Base-by-base conservation (phyloP, 2,888 invertebrate genomes). In the Rhabditoides inermis region DNA sequence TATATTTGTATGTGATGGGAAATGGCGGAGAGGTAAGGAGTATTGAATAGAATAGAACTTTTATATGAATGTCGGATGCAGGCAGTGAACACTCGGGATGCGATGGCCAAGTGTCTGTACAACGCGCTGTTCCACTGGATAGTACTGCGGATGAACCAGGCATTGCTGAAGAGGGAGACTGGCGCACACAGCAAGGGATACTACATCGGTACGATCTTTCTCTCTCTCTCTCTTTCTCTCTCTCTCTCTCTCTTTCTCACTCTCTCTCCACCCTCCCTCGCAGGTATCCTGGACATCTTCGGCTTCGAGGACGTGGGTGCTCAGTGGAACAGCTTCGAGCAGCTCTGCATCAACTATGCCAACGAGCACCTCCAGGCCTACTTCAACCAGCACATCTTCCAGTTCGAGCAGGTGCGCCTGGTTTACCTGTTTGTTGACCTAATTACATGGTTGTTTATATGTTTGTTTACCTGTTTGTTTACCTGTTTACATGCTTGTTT, bases 41-140 rank as follows among this genome's bases (percentile, higher is more conserved):
- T n/a, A n/a, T n/a, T n/a, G n/a, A n/a, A n/a, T n/a, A n/a, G n/a
- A n/a, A n/a, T n/a, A n/a, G n/a, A n/a, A n/a, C n/a, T n/a, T n/a
- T n/a, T n/a, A n/a, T n/a, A n/a, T n/a, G n/a, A n/a, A n/a, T n/a
- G n/a, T n/a, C n/a, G n/a, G n/a, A n/a, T 60, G 12, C 57, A 88
- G 82, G 90, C 90, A 35, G 86, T 88, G 73, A 89, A 89, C 40
- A 88, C 89, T 0, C 82, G 92, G 37, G 90, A 92, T 80, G 91
- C 92, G 1, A 88, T 92, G 86, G 91, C 92, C 0, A 94, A 92
- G 79, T 92, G 91, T 80, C 81, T 94, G 54, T 94, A 94, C 78
- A 90, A 90, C 67, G 90, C 91, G 63, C 81, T 94, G 57, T 92
- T 94, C 80, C 91, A 92, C 80, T 94, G 91, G 91, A 94, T 92